Percentiles rank a stretch among this genome's conserved stretches.
These are phyloP conservation scores for Tyrannus savana DNA, from an alignment of 2,113 vertebrate species.

Conservation along the genomic window DNA sequence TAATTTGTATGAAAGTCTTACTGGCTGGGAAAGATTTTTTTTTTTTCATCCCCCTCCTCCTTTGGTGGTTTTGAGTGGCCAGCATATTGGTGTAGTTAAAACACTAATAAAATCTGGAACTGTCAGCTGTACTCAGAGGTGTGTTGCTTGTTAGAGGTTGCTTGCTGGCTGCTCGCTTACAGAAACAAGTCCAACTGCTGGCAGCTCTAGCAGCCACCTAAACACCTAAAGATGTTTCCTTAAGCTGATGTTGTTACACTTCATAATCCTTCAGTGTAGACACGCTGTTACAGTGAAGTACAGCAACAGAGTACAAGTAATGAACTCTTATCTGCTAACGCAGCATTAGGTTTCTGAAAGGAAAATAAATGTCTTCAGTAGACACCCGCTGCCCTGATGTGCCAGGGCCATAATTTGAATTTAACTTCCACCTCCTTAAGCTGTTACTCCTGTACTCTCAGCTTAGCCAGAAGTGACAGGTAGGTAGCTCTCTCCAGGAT, in stretches of 20 bases:
- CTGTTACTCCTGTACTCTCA: neutral
- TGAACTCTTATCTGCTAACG: neutral
- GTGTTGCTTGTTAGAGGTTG: neutral
- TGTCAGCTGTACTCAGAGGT: neutral
- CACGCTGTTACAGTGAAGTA: accelerated
- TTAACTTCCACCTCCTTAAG: neutral
- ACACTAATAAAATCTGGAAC: slow-evolving; percentile 76
- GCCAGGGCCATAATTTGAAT: neutral
- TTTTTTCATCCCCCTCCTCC: neutral
- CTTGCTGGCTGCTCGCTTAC: neutral
- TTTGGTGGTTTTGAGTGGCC: slow-evolving; percentile 35
- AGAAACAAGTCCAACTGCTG: neutral
- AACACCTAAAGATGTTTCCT: neutral
- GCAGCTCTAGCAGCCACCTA: neutral
- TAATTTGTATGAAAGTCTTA: slow-evolving; percentile 68
- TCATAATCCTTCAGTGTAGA: neutral
- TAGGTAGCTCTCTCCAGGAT: neutral
- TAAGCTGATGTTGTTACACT: neutral
- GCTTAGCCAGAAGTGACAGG: neutral
- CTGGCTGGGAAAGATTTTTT: neutral
- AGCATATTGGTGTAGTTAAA: slow-evolving; percentile 4
- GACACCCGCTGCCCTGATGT: neutral
- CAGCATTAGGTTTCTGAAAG: neutral
- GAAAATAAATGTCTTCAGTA: neutral
- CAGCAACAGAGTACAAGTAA: neutral